Base-by-base conservation (phyloP, 2,113 vertebrate genomes). In the Alethe castanea region DNA sequence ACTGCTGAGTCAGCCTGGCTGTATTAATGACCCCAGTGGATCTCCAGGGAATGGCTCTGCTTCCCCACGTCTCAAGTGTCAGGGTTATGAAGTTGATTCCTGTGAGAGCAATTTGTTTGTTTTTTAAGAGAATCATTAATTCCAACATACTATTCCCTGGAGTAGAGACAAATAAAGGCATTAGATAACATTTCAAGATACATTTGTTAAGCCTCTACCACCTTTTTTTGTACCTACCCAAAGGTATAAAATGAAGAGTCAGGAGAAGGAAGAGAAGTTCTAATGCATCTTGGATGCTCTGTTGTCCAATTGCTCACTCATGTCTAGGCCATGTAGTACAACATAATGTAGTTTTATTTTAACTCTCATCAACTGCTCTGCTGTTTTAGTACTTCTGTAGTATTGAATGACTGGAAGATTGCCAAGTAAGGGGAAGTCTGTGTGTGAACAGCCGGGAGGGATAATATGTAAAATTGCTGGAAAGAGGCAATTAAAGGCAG, bases 401-500 rank as follows among this genome's bases (percentile, higher is more conserved):
- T 65, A 64, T 0, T 6, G 83, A 84, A 44, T 38, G 73, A 65
- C 61, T 94, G 89, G 83, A 96, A 91, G 83, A 47, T 79, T 91
- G 94, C 93, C 91, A 94, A 62, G 69, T 15, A 22, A 92, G 76
- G 79, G 69, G 24, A 93, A 91, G 11, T 52, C 69, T 94, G 38
- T 52, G 50, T 57, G 52, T 65, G 65, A 95, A 88, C 79, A 95
- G 89, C 81, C 36, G 0, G 78, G 78, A 95, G 86, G 84, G 62
- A 88, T 81, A 74, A 73, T 69, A 71, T 7, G 1, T 66, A 90
- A 94, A 94, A 83, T 76, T 91, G 59, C 73, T 81, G 54, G 65
- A 76, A 88, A 67, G 57, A 96, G 72, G 83, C 84, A 93, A 88
- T 95, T 94, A 95, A 95, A 94, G 53, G 59, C 91, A 92, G 50